phyloP scores from a whole-genome alignment of 2,888 invertebrate species.

The Nemotelus pantherinus region DNA sequence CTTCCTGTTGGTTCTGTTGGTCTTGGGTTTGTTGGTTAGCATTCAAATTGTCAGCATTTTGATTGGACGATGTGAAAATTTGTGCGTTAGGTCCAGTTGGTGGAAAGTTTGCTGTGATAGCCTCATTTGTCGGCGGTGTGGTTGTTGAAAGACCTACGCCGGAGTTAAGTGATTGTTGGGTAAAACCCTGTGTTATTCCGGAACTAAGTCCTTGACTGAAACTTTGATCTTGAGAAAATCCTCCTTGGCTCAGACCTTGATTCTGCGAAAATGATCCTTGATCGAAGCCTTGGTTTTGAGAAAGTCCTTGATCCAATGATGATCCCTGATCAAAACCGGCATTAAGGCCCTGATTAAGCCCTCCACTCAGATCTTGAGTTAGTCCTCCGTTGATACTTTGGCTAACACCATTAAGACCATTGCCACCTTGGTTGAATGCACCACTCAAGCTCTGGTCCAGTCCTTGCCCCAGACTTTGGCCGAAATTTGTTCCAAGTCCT shows the following conservation, averaged over 20 bases:
- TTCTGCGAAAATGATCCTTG: neutral
- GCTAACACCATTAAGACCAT: no score
- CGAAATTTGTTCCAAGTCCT: neutral
- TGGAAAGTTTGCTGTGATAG: neutral
- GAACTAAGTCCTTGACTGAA: slow-evolving; percentile 15
- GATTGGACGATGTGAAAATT: slow-evolving; percentile 25
- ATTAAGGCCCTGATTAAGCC: no score
- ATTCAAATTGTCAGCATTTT: neutral
- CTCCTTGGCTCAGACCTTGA: neutral
- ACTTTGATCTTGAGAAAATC: neutral
- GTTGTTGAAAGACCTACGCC: neutral
- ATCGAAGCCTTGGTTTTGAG: neutral
- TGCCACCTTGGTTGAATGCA: no score
- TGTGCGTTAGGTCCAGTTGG: neutral
- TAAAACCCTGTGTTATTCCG: neutral
- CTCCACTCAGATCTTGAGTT: no score
- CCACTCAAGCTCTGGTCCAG: no score
- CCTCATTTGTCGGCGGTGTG: neutral
- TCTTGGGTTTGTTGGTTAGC: neutral
- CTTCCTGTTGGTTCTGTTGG: neutral
- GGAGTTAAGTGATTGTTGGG: slow-evolving; percentile 10
- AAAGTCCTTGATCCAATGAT: slow-evolving; percentile 1
- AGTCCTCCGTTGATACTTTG: no score
- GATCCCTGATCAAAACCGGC: no score
- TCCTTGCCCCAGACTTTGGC: neutral